phyloP scores from a whole-genome alignment of 2,888 invertebrate species.

The Beris morrisii region DNA sequence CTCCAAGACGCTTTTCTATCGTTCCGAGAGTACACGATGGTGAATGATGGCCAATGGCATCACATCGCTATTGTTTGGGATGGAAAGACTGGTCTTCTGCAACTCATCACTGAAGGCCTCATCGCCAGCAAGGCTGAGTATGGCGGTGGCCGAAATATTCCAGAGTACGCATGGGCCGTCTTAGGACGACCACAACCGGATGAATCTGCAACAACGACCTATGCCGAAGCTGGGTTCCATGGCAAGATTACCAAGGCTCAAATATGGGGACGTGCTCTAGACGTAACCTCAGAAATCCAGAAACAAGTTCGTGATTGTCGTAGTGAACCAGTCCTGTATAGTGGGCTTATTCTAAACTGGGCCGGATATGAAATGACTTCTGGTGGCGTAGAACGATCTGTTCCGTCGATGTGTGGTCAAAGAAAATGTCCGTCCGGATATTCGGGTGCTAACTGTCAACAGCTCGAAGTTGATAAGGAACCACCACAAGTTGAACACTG shows the following conservation, averaged over 20 bases:
- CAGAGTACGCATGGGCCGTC: constrained; percentile 88
- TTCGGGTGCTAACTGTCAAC: constrained; percentile 81
- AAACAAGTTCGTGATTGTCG: constrained; percentile 92
- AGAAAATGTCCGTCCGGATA: constrained; percentile 86
- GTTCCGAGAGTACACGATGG: constrained; percentile 87
- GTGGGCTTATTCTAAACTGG: constrained; percentile 86
- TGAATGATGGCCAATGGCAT: constrained; percentile 97
- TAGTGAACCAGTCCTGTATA: constrained; percentile 87
- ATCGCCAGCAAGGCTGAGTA: constrained; percentile 91
- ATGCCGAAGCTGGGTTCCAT: constrained; percentile 91
- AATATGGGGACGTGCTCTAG: constrained; percentile 89
- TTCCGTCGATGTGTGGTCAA: constrained; percentile 90
- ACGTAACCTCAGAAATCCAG: constrained; percentile 89
- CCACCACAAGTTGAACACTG: constrained; percentile 87
- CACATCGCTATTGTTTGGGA: constrained; percentile 95
- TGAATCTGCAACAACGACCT: constrained; percentile 61
- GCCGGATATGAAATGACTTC: constrained; percentile 87
- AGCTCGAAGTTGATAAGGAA: constrained; percentile 80
- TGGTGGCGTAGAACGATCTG: constrained; percentile 88
- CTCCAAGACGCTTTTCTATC: constrained; percentile 86
- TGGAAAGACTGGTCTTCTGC: constrained; percentile 83
- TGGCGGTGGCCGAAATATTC: constrained; percentile 81
- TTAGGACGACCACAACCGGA: constrained; percentile 86
- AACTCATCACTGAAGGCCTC: constrained; percentile 92
- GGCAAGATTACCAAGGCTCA: constrained; percentile 93